Base-by-base conservation (phyloP, 2,888 invertebrate genomes). In the Hetaerina titia region DNA sequence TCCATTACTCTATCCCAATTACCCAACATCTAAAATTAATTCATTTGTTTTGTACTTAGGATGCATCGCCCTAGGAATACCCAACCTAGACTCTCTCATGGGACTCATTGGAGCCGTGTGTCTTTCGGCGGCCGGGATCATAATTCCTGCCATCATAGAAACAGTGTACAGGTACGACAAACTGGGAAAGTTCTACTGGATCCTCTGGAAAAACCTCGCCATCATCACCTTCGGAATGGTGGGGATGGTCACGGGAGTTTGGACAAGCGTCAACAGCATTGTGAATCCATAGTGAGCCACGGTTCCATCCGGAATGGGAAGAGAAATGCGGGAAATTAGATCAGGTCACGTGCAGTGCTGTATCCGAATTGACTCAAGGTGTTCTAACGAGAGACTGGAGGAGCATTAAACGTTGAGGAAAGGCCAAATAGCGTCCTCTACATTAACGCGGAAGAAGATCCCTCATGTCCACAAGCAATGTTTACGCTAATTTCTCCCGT, bases 81-180 rank as follows among this genome's bases (percentile, higher is more conserved):
- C 99, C 2, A 98, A 99, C 96, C 97, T 99, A 90, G 99, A 99
- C 0, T 98, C 99, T 0, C 99, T 99, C 96, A 99, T 99, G 95
- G 98, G 99, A 0, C 97, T 99, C n/a, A 99, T 99, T 7, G 99
- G 99, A 89, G 99, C 99, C 81, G 98, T 99, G 1, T 99, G 99
- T 96, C 97, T 99, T 74, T 99, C 99, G 57, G 99, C 98, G 95
- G 97, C 99, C 94, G 99, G 99, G 57, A 97, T 99, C 60, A 99
- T 99, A 96, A 98, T 99, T 96, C 99, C 99, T 0, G 98, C 99
- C 19, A 97, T 98, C 22, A 98, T 99, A 95, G 99, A 99, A 96
- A 97, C 99, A 95, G 98, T 99, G 56, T 98, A 99, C 0, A 98
- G 98, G 96, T 98, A 98, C 98, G 98, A 98, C 96, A 97, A 98